These are phyloP conservation scores for Trichonephila inaurata DNA, from an alignment of 1,140 invertebrate genomes.

Conservation along the genomic window DNA sequence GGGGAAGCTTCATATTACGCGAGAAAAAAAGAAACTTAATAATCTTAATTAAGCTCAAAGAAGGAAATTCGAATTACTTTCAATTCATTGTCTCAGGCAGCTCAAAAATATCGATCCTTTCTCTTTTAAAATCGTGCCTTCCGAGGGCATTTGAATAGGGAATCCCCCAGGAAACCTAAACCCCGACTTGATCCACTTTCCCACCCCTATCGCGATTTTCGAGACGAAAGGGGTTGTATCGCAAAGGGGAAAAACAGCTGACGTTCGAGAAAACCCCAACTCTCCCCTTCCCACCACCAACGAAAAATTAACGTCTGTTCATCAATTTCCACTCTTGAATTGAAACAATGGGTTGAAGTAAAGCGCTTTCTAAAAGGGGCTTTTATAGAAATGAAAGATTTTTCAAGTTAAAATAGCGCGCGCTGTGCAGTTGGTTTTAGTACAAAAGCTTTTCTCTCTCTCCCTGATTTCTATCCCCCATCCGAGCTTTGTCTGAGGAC, in stretches of 20 bases:
- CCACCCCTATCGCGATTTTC: constrained; percentile 37
- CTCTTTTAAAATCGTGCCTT: constrained; percentile 5
- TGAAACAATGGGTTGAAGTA: constrained; percentile 75
- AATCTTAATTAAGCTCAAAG: not conserved
- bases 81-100: not conserved
- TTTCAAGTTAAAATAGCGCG: constrained; percentile 74
- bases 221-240: constrained; percentile 65
- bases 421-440: constrained; percentile 72
- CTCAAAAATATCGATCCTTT: constrained; percentile 8
- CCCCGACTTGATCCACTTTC: constrained; percentile 19
- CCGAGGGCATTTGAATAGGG: not conserved
- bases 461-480: not conserved
- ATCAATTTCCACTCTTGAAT: constrained; percentile 77
- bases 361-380: constrained; percentile 69
- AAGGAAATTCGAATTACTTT: not conserved
- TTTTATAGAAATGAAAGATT: constrained; percentile 75
- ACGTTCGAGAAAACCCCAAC: constrained; percentile 53
- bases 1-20: not conserved
- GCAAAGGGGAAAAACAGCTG: constrained; percentile 73
- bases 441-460: constrained; percentile 58
- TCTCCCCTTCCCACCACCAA: constrained; percentile 10
- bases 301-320: constrained; percentile 76
- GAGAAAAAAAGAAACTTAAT: not conserved
- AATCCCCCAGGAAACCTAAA: constrained; percentile 24
- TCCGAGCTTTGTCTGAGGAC: constrained; percentile 59